These are phyloP conservation scores for Vulpes vulpes DNA, from an alignment of 2,113 vertebrate species.

Conservation along the genomic window DNA sequence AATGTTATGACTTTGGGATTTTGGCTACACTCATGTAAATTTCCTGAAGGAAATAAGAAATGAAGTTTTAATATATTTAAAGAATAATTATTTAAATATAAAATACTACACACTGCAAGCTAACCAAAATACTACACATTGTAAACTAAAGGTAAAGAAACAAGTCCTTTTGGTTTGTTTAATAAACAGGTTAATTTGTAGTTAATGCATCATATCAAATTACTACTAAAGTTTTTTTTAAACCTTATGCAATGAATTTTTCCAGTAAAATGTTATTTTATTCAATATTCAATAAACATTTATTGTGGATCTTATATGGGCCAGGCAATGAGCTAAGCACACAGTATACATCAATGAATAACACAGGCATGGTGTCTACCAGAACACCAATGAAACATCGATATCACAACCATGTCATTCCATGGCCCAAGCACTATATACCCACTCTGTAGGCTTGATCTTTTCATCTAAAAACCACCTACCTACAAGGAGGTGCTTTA, in stretches of 20 bases:
- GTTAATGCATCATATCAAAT: neutral
- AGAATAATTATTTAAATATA: constrained; percentile 31
- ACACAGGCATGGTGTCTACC: neutral
- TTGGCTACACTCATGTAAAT: neutral
- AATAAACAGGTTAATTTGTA: neutral
- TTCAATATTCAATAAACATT: neutral
- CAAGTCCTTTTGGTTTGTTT: neutral
- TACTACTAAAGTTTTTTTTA: neutral
- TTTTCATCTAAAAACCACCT: neutral
- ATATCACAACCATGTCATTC: neutral
- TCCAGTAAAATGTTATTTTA: constrained; percentile 4
- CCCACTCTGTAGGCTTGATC: neutral
- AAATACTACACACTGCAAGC: neutral
- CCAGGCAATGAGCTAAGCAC: neutral
- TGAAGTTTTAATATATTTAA: neutral
- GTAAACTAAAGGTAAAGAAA: neutral
- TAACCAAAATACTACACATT: neutral
- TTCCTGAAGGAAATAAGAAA: neutral
- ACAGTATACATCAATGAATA: neutral
- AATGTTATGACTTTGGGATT: neutral
- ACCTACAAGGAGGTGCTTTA: neutral
- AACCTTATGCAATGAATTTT: neutral
- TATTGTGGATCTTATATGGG: neutral
- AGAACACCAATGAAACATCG: too few species aligned
- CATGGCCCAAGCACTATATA: neutral